Conservation (phyloP, 1,140 invertebrate genomes). For the Cyphomyrmex costatus region DNA sequence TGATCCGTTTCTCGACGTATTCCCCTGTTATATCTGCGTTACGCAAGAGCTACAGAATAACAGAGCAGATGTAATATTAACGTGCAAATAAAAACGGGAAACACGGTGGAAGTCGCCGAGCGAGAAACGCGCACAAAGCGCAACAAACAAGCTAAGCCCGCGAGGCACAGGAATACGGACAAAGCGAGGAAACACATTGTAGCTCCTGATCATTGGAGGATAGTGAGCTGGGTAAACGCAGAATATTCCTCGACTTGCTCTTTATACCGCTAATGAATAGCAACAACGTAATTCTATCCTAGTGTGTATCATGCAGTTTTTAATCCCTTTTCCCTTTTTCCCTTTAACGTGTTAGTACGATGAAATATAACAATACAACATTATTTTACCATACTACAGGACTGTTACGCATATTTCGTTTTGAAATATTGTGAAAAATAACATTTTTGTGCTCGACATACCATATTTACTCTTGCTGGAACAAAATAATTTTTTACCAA, state of each 20-base stretch:
- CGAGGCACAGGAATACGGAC: conserved; percentile 42
- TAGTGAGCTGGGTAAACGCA: conserved; percentile 46
- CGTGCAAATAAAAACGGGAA: conserved; percentile 47
- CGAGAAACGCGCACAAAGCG: conserved; percentile 47
- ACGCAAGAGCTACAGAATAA: conserved; percentile 13
- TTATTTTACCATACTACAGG: conserved; percentile 1
- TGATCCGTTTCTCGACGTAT: neutral
- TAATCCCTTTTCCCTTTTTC: neutral
- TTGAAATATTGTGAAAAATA: neutral
- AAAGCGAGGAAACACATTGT: conserved; percentile 38
- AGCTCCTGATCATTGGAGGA: conserved; percentile 57
- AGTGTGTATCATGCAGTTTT: conserved; percentile 32
- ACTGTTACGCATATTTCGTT: neutral
- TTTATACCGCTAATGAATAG: conserved; percentile 59
- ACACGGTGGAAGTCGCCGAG: conserved; percentile 28
- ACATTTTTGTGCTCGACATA: neutral
- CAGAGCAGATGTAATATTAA: conserved; percentile 57
- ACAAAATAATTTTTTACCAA: conserved; percentile 9
- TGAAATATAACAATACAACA: conserved; percentile 13
- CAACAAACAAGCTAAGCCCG: conserved; percentile 51
- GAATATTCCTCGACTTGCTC: conserved; percentile 45
- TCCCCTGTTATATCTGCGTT: conserved; percentile 8
- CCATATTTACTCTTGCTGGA: neutral
- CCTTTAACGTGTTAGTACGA: neutral
- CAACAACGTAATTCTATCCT: conserved; percentile 46